Base-by-base conservation (phyloP, 2,888 invertebrate genomes). In the Drosophila nr. perissopoda region DNA sequence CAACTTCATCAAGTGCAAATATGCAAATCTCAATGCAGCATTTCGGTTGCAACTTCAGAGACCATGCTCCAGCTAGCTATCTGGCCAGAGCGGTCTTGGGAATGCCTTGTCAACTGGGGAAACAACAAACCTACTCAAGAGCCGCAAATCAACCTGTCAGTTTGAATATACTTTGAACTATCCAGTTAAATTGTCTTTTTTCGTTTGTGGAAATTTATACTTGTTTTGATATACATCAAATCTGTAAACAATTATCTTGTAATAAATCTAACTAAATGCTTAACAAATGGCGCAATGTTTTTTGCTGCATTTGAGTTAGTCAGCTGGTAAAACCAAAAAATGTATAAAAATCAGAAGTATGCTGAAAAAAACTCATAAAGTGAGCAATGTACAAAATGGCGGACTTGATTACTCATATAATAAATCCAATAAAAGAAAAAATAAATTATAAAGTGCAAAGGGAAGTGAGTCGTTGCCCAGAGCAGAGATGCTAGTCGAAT, bases 1-100 rank as follows among this genome's bases (percentile, higher is more conserved):
- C 82, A 87, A 62, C 84, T 75, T 76, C 85, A 85, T 90, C 85
- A 85, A 85, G 85, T 85, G 85, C 83, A 85, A 88, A 85, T 88
- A 85, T 90, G 85, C 86, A 85, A 90, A 85, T 90, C 80, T 75
- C 51, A 27, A 38, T 38, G 53, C 48, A 33, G 36, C 51, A 16
- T 29, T 67, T 38, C 33, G 66, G 45, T 18, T 52, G 57, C 56
- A 65, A 33, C 33, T 42, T n/a, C 63, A 42, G 48, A 25, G 45
- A 45, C 45, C 25, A 25, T 45, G 45, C 45, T 34, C 10, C 7
- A 11, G 25, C 16, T 34, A n/a, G 13, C 38, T 29, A 42, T 21
- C 56, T 29, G 56, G 33, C 31, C 52, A 18, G 3, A 60, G 51
- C 38, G 16, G 29, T 42, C 31, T 67, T 40, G 56, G 56, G 38